Evolutionary conservation across 2,113 vertebrate genomes (phyloP).

Genomic region (Dicentrarchus labrax): DNA sequence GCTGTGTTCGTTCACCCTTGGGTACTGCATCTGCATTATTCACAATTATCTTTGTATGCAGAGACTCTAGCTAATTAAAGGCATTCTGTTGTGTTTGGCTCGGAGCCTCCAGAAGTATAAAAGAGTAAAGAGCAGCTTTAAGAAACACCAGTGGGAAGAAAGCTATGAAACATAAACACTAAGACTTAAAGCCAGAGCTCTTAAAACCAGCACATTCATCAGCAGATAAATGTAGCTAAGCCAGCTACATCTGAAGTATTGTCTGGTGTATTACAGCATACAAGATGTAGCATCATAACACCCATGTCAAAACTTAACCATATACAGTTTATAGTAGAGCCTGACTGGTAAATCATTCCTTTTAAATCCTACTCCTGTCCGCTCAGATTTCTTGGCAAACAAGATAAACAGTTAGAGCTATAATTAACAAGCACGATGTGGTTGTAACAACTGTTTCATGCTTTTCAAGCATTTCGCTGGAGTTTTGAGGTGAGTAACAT

Average conservation of each 20-base stretch:
- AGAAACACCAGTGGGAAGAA: conserved; percentile 45
- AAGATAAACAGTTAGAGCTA: no score
- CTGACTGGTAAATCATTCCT: background rate
- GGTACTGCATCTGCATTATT: conserved; percentile 49
- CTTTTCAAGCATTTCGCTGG: no score
- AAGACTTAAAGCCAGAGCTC: conserved; percentile 31
- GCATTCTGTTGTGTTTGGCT: conserved; percentile 60
- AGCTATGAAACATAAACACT: conserved; percentile 46
- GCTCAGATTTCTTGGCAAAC: no score
- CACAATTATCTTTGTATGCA: conserved; percentile 70
- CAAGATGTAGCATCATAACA: conserved; percentile 11
- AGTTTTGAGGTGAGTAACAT: no score
- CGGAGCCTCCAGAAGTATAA: conserved; percentile 52
- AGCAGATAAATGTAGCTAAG: conserved; percentile 49
- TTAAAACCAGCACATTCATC: conserved; percentile 39
- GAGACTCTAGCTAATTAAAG: conserved; percentile 65
- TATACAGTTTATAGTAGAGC: background rate
- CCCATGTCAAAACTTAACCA: background rate
- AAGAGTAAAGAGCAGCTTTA: conserved; percentile 44
- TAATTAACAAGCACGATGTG: no score
- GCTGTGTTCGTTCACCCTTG: conserved; percentile 42
- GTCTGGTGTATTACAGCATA: conserved; percentile 26
- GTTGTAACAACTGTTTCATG: no score
- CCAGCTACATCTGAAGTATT: conserved; percentile 29
- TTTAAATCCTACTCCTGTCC: no score